phyloP scores from a whole-genome alignment of 2,797 vertebrate species.

The Mormyrops boulengeri region DNA sequence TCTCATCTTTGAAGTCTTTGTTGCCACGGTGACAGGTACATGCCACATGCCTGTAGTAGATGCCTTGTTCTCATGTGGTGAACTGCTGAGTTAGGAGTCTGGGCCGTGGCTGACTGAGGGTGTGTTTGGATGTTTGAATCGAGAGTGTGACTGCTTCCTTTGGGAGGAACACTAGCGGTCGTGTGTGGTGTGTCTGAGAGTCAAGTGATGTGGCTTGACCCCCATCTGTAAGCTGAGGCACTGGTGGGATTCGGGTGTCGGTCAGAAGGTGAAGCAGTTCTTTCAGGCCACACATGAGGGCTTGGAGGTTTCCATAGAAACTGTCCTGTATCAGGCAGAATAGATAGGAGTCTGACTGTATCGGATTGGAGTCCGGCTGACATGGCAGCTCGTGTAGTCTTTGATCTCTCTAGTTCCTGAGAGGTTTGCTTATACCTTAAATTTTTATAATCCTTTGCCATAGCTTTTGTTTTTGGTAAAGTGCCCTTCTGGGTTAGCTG shows the following conservation, averaged over 20 bases:
- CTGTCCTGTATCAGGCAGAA: not conserved
- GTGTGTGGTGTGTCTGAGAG: not conserved
- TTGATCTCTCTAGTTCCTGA: not conserved
- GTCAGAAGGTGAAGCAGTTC: not conserved
- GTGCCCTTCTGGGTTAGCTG: not conserved
- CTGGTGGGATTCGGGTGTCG: not conserved
- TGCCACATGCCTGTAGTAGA: slow-evolving; percentile 24
- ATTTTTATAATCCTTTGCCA: not conserved
- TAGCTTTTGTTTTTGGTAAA: not conserved
- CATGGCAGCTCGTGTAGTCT: not conserved
- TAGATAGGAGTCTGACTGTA: not conserved
- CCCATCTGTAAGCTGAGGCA: not conserved
- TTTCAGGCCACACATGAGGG: not conserved
- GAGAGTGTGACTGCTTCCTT: not conserved
- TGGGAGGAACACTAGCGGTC: not conserved
- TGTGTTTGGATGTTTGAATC: not conserved
- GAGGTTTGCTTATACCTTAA: not conserved
- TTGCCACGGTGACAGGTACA: slow-evolving; percentile 28
- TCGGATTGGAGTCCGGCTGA: not conserved
- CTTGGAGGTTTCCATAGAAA: not conserved
- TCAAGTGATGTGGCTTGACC: not conserved
- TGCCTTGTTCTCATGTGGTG: not conserved
- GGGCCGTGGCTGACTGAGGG: not conserved
- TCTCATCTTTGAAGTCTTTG: slow-evolving; percentile 30
- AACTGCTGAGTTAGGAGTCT: not conserved